Conservation (phyloP, 2,113 vertebrate genomes). For the Perognathus longimembris region DNA sequence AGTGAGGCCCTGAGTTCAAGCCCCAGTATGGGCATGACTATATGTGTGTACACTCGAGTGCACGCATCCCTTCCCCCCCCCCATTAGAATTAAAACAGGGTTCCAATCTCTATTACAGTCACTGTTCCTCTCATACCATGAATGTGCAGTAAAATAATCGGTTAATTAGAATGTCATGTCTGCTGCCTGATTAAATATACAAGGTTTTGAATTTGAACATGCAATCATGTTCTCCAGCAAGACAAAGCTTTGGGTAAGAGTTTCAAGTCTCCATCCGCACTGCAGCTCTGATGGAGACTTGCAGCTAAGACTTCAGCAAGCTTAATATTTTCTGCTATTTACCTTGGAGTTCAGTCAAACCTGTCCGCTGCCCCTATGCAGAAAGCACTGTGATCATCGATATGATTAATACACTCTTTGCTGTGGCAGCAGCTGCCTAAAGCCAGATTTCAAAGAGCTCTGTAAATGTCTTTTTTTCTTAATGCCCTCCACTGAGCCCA, state of each 20-base stretch:
- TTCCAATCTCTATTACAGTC: background rate
- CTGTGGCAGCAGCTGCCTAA: background rate
- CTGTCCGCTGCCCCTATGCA: background rate
- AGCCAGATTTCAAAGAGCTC: conserved; percentile 43
- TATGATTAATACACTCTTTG: conserved; percentile 1
- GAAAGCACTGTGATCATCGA: conserved; percentile 6
- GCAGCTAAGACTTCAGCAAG: background rate
- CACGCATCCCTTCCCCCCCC: no score
- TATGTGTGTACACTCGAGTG: no score
- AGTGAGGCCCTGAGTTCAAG: no score
- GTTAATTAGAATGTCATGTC: conserved; percentile 16
- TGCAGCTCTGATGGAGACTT: background rate
- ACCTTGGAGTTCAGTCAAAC: conserved; percentile 38
- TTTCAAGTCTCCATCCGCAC: background rate
- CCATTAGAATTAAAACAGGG: background rate
- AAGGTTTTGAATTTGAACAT: conserved; percentile 26
- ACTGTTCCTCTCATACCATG: background rate
- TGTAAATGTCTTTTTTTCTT: conserved; percentile 43
- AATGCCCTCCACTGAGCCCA: background rate
- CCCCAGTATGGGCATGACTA: no score
- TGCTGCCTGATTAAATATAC: conserved; percentile 25
- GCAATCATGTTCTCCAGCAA: background rate
- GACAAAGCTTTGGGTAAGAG: background rate
- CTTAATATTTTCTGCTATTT: conserved; percentile 53
- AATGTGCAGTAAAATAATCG: background rate